Base-by-base conservation (phyloP, 37 sponge, comb jelly and placozoan genomes). In the Tethya wilhelma region DNA sequence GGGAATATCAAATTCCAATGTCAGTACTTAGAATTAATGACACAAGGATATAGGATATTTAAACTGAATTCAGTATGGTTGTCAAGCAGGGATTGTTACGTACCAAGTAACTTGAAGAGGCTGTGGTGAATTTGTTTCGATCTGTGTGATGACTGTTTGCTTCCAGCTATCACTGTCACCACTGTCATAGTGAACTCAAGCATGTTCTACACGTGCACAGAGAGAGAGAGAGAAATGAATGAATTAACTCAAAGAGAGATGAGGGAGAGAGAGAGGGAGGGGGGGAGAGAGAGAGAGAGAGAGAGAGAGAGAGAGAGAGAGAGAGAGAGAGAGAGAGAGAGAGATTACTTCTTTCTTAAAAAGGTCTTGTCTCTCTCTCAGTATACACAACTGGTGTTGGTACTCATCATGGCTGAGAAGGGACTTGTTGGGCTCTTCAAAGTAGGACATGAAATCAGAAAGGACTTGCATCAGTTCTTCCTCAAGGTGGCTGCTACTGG, bases 331-430 rank as follows among this genome's bases (percentile, higher is more conserved):
- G 28, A 12, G 22, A 12, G 70, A 40, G 44, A 38, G 70, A 28
- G 70, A 2, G 70, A 69, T 23, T 26, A 82, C 90, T 66, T 91
- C 84, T n/a, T 91, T 82, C 64, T 43, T 64, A 65, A 87, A 91
- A 38, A 91, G 84, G 44, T 66, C 44, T 73, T 91, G 92, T 59
- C 84, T 64, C 74, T 91, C 74, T 22, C 44, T 38, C n/a, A 80
- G 59, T 23, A 57, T 0, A 28, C 70, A 76, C 19, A 75, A 25
- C 65, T 63, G 55, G 3, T 32, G 53, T 33, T 84, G 72, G 69
- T 70, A 67, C 26, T 66, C 32, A 19, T 86, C 76, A 38, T 79
- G 74, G 26, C 43, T 42, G 1, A 64, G 58, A 0, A 36, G 38
- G 9, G 4, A 0, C n/a, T 45, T 23, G 28, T 45, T 23, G 25